Evolutionary conservation across 2,797 vertebrate genomes (phyloP), one percentile per base, ranked within the genome.

Genomic region (Loriculus beryllinus): DNA sequence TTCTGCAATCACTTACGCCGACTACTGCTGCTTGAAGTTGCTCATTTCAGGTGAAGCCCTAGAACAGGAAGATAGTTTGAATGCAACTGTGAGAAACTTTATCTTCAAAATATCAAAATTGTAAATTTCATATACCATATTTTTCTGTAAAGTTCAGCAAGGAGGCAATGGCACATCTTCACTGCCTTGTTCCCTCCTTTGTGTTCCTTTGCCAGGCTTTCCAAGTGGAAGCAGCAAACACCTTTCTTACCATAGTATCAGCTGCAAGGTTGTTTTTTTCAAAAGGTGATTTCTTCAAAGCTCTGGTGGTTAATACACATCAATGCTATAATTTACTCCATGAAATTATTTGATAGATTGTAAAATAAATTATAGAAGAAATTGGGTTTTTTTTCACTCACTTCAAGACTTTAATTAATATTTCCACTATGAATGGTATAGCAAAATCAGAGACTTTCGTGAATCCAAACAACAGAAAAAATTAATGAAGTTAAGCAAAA

Each of bases 371-470:
- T 43, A 40, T 2, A n/a, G 18, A 64, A 88, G 18, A 62, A 86
- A 62, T 22, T 7, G 4, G 1, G 0, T 0, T 2, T 43, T 2
- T 17, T 79, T 76, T 37, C 35, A 23, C 18, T 72, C 13, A 37
- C 6, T 14, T 91, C 9, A 57, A n/a, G 14, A 76, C 3, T 78
- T 80, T 33, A 68, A 82, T 57, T 92, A 67, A 31, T 45, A 20
- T 15, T 76, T 72, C 39, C 3, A 31, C 5, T 85, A 20, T 12
- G 40, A 78, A 62, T 28, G 13, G 4, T 8, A 39, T 22, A 56
- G 39, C 22, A 82, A 68, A 82, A 65, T 45, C 15, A 60, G 39
- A 67, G 2, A 43, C 64, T 64, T 90, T 76, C 15, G 26, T 45
- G 2, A 42, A 87, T 62, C 11, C 6, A 79, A 81, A 39, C 29